phyloP scores from a whole-genome alignment of 2,888 invertebrate genomes.

The Xanthia togata region DNA sequence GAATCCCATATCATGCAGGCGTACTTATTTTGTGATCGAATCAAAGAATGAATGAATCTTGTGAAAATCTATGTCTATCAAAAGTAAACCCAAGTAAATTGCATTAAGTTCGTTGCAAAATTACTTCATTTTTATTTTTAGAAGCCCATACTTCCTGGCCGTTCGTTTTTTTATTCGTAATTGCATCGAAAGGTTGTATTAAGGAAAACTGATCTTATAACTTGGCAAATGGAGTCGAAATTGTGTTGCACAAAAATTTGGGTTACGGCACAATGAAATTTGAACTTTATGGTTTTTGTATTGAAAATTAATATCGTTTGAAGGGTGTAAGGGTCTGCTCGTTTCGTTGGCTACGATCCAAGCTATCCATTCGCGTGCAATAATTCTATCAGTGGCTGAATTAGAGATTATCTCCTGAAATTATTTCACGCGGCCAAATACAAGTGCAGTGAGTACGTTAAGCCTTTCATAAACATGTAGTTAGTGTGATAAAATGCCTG shows the following conservation, averaged over 20 bases:
- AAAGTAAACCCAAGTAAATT: constrained; percentile 60
- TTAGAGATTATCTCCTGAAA: constrained; percentile 78
- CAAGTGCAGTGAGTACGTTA: constrained; percentile 43
- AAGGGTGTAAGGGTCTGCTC: constrained; percentile 55
- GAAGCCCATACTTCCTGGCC: constrained; percentile 44
- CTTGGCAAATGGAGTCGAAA: constrained; percentile 46
- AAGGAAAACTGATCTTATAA: constrained; percentile 43
- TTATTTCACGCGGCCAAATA: constrained; percentile 68
- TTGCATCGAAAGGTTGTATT: constrained; percentile 28
- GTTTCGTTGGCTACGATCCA: constrained; percentile 76
- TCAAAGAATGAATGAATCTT: background rate
- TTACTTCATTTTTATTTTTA: constrained; percentile 54
- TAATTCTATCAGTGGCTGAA: constrained; percentile 81
- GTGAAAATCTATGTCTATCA: constrained; percentile 44
- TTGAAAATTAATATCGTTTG: constrained; percentile 70
- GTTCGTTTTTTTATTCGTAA: constrained; percentile 50
- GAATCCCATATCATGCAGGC: too few species aligned
- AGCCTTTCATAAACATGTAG: constrained; percentile 50
- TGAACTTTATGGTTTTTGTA: constrained; percentile 64
- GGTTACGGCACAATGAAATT: constrained; percentile 63
- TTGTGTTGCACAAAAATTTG: constrained; percentile 53
- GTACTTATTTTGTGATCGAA: too few species aligned
- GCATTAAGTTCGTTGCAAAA: constrained; percentile 58
- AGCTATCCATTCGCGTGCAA: constrained; percentile 77
- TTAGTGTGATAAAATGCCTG: constrained; percentile 42